Evolutionary conservation across 2,797 vertebrate genomes (phyloP).

Genomic region (Periophthalmus magnuspinnatus): DNA sequence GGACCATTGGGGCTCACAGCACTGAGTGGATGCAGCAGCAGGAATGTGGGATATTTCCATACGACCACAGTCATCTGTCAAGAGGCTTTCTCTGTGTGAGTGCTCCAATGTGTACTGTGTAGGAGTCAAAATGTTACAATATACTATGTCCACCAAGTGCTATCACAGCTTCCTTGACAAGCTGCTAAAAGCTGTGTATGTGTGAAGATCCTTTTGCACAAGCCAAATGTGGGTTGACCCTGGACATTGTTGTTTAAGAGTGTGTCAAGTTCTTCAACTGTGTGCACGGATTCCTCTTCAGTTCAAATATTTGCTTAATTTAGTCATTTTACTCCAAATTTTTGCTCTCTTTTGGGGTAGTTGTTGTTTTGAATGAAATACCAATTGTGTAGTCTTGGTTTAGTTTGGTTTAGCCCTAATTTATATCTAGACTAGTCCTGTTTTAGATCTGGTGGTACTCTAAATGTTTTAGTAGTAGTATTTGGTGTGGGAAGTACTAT

Average conservation of each 20-base stretch:
- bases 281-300: too few relatives aligned
- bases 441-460: too few relatives aligned
- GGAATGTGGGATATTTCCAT: conserved; percentile 68
- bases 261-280: conserved; percentile 9
- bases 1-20: conserved; percentile 38
- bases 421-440: too few relatives aligned
- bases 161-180: conserved; percentile 31
- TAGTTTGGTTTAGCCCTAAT: too few relatives aligned
- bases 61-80: conserved; percentile 60
- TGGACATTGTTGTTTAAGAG: conserved; percentile 24
- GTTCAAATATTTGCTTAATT: too few relatives aligned
- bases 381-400: too few relatives aligned
- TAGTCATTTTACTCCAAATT: too few relatives aligned
- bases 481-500: too few relatives aligned
- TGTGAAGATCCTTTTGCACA: conserved; percentile 13
- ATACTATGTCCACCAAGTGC: conserved; percentile 41
- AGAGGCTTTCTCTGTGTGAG: conserved; percentile 37
- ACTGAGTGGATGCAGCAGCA: conserved; percentile 57
- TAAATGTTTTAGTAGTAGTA: too few relatives aligned
- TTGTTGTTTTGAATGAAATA: too few relatives aligned
- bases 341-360: too few relatives aligned
- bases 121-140: conserved; percentile 51
- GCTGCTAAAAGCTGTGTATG: conserved; percentile 30
- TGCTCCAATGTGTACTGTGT: conserved; percentile 34
- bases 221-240: conserved; percentile 14